These are phyloP conservation scores for Choristoneura rosaceana DNA, from an alignment of 2,888 invertebrate genomes.

Conservation along the genomic window DNA sequence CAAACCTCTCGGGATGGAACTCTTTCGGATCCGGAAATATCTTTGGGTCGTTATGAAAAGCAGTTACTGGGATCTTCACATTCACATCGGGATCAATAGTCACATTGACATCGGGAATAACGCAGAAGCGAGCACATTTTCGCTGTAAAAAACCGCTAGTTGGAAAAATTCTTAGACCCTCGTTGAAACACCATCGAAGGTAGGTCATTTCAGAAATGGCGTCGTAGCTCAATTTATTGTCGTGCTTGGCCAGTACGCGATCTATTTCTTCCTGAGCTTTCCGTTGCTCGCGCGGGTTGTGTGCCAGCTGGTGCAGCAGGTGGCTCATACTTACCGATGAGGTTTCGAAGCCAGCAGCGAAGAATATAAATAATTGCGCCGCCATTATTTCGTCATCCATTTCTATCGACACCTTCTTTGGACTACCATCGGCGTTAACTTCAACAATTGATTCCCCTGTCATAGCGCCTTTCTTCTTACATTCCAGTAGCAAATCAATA, in stretches of 20 bases:
- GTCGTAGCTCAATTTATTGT: neutral
- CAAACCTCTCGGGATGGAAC: conserved; percentile 10
- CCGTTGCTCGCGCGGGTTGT: neutral
- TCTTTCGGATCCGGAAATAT: conserved; percentile 15
- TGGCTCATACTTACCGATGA: no score
- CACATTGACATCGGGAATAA: neutral
- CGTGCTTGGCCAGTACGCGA: neutral
- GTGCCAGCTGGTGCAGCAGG: no score
- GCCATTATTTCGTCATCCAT: no score
- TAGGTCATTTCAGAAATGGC: conserved; percentile 10
- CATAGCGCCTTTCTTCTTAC: no score
- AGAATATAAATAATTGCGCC: no score
- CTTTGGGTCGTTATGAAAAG: neutral
- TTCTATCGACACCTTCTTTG: no score
- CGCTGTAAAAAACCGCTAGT: neutral
- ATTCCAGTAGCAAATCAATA: no score
- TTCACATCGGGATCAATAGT: neutral
- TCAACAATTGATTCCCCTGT: no score
- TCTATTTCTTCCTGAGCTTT: conserved; percentile 5
- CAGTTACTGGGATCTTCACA: neutral
- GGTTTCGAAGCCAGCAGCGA: no score
- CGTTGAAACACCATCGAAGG: conserved; percentile 4
- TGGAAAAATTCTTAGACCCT: conserved; percentile 6
- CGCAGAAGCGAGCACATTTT: neutral
- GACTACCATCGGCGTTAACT: no score